Percentiles rank a stretch among this genome's conserved stretches.
phyloP scores from a whole-genome alignment of 2,888 invertebrate genomes.

The Rhagophthalmus giganteus region DNA sequence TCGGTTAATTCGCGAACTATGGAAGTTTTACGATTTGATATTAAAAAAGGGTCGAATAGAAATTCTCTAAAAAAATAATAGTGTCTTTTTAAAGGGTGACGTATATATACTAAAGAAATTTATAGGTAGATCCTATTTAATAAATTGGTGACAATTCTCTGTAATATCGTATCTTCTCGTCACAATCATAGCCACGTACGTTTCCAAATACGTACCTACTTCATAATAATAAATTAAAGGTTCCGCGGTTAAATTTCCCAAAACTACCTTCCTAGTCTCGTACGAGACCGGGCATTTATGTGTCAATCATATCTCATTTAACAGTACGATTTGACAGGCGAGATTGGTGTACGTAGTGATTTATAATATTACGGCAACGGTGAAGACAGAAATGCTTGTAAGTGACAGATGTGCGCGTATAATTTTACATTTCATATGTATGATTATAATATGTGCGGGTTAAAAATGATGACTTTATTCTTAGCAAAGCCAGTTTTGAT shows the following conservation, averaged over 20 bases:
- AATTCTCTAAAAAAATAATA: no score
- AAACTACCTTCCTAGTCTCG: not conserved
- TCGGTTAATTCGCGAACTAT: no score
- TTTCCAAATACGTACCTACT: no score
- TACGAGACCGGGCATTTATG: conserved; percentile 40
- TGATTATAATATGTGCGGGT: conserved; percentile 48
- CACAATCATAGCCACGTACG: no score
- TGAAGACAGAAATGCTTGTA: conserved; percentile 53
- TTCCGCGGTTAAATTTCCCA: not conserved
- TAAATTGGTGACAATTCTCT: no score
- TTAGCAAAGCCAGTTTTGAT: conserved; percentile 20
- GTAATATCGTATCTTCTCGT: no score
- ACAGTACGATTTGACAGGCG: conserved; percentile 51
- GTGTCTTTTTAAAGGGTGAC: no score
- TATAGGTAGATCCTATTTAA: no score
- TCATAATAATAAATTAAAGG: no score
- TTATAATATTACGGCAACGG: conserved; percentile 49
- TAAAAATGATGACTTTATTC: conserved; percentile 54
- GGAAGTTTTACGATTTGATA: no score
- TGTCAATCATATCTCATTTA: conserved; percentile 57
- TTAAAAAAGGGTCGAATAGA: no score
- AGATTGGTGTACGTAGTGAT: conserved; percentile 53
- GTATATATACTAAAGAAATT: no score
- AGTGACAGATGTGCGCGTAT: conserved; percentile 52
- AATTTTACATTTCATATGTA: conserved; percentile 50